Evolutionary conservation across 2,888 invertebrate genomes (phyloP).

Genomic region (Acanthosepion pharaonis): DNA sequence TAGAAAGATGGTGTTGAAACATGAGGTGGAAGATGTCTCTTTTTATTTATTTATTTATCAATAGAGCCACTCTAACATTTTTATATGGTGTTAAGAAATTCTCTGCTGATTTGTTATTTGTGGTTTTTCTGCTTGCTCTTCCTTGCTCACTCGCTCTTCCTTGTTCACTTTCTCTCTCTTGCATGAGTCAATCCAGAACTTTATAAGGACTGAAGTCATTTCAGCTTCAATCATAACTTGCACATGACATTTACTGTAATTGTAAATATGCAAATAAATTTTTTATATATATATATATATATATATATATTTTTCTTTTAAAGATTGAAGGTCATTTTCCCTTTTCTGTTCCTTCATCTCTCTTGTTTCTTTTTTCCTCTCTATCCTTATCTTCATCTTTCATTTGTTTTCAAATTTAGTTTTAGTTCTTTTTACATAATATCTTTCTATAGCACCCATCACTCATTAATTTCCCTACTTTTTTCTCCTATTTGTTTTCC

Average conservation of each 20-base stretch:
- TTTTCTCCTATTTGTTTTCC: no score
- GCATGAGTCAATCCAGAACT: not conserved
- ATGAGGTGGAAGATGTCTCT: not conserved
- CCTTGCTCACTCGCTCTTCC: not conserved
- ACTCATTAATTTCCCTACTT: no score
- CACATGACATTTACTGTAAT: not conserved
- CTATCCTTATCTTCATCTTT: not conserved
- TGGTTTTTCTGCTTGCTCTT: not conserved
- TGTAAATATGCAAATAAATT: not conserved
- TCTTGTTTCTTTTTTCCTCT: not conserved
- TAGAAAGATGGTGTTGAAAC: not conserved
- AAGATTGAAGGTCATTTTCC: not conserved
- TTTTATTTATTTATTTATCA: not conserved
- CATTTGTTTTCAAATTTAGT: not conserved
- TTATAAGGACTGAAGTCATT: not conserved
- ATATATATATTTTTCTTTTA: no score
- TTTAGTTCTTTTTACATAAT: no score
- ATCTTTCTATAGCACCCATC: no score
- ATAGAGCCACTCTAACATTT: not conserved
- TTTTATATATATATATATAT: not conserved
- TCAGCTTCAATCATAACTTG: not conserved
- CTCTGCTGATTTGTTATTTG: not conserved
- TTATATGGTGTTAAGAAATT: not conserved
- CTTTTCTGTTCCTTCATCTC: not conserved
- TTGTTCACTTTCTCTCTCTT: not conserved